A percentile compares a stretch with the other conserved stretches of the same genome.
Conservation (phyloP, 2,113 vertebrate genomes). For the Columba janthina region DNA sequence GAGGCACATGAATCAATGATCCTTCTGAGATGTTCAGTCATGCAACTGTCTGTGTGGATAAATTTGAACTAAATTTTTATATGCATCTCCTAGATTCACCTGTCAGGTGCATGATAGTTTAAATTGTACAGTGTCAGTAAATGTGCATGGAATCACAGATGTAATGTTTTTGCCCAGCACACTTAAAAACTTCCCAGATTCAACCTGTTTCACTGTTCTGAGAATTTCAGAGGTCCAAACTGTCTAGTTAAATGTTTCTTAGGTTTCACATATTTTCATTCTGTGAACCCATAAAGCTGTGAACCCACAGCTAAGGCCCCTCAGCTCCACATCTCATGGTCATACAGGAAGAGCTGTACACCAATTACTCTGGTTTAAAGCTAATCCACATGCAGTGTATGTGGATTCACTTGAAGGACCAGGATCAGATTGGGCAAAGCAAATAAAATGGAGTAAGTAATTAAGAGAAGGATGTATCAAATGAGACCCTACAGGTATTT, state of each 20-base stretch:
- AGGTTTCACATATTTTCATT: neutral
- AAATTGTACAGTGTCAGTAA: neutral
- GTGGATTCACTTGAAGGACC: neutral
- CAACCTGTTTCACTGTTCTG: neutral
- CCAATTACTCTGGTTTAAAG: neutral
- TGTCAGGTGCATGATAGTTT: neutral
- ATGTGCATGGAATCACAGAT: neutral
- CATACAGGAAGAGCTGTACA: neutral
- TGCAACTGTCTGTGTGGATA: neutral
- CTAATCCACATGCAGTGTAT: neutral
- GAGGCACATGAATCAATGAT: neutral
- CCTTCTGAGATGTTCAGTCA: neutral
- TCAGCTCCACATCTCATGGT: neutral
- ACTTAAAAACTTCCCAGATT: neutral
- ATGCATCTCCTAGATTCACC: neutral
- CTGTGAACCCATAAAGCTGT: neutral
- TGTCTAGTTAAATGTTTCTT: neutral
- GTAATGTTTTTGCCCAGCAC: neutral
- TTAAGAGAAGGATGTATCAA: neutral
- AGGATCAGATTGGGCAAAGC: neutral
- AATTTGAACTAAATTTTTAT: neutral
- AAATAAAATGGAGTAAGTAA: neutral
- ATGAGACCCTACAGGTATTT: conserved; percentile 26
- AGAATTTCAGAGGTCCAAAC: neutral
- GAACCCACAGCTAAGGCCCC: neutral